phyloP scores from a whole-genome alignment of 2,888 invertebrate species.

The Eristalis tenax region DNA sequence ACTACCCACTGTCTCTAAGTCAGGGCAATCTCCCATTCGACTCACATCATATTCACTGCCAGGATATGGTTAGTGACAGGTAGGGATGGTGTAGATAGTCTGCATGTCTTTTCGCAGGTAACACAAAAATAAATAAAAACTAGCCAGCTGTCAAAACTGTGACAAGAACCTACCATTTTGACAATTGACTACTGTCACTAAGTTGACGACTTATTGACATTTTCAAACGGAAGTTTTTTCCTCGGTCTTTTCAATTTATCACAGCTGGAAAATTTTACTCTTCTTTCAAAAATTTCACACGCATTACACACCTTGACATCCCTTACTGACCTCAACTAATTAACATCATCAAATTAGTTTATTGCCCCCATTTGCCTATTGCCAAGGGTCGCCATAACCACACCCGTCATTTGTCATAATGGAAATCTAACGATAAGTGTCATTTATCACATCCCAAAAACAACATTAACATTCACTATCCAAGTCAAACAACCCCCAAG shows the following conservation, averaged over 20 bases:
- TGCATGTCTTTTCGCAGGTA: no score
- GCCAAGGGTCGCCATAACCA: background rate
- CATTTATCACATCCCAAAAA: background rate
- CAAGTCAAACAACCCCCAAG: background rate
- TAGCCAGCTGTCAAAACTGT: no score
- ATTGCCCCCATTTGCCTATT: background rate
- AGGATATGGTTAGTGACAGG: no score
- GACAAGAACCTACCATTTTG: no score
- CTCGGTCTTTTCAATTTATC: background rate
- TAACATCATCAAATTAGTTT: background rate
- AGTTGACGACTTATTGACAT: no score
- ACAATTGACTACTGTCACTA: no score
- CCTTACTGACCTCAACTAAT: background rate
- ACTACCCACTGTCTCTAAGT: no score
- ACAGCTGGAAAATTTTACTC: no score
- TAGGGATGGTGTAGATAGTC: no score
- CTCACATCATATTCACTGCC: no score
- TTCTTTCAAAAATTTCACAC: background rate
- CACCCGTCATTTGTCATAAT: background rate
- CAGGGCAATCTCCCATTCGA: no score
- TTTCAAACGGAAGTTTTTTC: background rate
- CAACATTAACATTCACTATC: background rate
- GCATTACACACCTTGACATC: background rate
- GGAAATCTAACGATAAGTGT: background rate
- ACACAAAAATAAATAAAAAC: no score